These are phyloP conservation scores for Nesospiza acunhae DNA, from an alignment of 2,113 vertebrate genomes.

Conservation along the genomic window DNA sequence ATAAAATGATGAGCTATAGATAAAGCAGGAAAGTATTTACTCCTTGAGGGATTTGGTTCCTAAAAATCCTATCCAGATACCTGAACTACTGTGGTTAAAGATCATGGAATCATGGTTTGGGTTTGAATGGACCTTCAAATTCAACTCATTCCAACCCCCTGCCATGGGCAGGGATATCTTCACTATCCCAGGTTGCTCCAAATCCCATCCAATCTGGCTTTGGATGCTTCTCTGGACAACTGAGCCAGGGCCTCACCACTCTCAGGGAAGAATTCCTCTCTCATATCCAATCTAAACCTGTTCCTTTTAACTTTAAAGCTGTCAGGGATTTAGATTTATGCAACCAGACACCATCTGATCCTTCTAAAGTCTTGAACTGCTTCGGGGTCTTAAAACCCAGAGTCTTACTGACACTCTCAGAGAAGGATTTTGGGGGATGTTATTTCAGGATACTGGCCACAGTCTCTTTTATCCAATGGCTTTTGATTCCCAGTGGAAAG, in stretches of 20 bases:
- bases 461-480: background rate
- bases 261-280: background rate
- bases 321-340: background rate
- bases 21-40: background rate
- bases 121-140: background rate
- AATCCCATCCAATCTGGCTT: accelerated
- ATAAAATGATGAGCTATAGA: background rate
- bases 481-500: background rate
- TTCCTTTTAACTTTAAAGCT: background rate
- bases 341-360: background rate
- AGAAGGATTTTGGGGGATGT: background rate
- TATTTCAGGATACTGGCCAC: background rate
- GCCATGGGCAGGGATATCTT: background rate
- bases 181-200: background rate
- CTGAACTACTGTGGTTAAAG: background rate
- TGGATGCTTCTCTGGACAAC: background rate
- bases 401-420: background rate
- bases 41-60: background rate
- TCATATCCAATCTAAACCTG: background rate
- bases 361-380: background rate
- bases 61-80: background rate
- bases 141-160: accelerated
- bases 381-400: accelerated
- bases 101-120: background rate
- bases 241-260: background rate